A percentile compares a stretch with the other conserved stretches of the same genome.
These are phyloP conservation scores for Sebastes cheni DNA, from an alignment of 2,797 vertebrate genomes.

Conservation along the genomic window DNA sequence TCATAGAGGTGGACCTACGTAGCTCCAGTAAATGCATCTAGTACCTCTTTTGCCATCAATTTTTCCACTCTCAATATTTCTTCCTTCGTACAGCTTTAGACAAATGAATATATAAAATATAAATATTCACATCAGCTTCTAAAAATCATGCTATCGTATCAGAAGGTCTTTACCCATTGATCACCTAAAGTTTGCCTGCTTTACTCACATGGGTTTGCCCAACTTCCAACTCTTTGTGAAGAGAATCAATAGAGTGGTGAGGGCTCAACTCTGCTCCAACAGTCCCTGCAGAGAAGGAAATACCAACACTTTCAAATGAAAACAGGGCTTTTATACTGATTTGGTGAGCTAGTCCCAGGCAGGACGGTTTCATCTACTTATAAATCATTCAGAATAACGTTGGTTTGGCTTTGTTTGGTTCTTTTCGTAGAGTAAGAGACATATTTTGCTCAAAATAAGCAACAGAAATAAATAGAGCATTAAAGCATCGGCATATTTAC, in stretches of 20 bases:
- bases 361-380: background rate
- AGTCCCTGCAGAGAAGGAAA: constrained; percentile 5
- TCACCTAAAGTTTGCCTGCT: constrained; percentile 36
- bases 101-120: background rate
- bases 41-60: background rate
- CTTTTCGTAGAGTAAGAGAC: background rate
- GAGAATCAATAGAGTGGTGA: constrained; percentile 13
- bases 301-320: constrained; percentile 6
- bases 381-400: constrained; percentile 6
- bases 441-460: background rate
- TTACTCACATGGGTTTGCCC: constrained; percentile 3
- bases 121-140: background rate
- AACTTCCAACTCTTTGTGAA: constrained; percentile 26
- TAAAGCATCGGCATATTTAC: background rate
- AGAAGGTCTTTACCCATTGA: constrained; percentile 17
- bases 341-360: background rate
- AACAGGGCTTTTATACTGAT: background rate
- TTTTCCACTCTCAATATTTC: background rate
- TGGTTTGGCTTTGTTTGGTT: background rate
- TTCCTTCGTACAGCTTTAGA: background rate
- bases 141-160: constrained; percentile 9
- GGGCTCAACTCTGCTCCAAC: background rate
- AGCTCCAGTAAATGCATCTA: background rate
- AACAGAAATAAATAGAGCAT: background rate
- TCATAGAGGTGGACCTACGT: background rate